phyloP scores from a whole-genome alignment of 2,113 vertebrate species.

The Acanthochromis polyacanthus region DNA sequence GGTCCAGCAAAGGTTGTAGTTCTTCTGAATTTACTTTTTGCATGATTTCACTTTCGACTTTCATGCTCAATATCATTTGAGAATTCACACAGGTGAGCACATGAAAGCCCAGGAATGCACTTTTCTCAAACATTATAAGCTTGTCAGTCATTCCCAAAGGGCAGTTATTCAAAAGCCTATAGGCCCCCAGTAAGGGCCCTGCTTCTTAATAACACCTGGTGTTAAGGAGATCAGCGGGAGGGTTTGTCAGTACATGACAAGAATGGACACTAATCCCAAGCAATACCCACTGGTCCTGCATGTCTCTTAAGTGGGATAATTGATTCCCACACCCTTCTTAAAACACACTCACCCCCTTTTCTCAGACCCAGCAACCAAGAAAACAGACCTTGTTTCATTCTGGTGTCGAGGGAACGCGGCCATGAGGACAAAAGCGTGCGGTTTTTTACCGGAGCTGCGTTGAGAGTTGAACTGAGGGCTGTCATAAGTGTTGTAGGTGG shows the following conservation, averaged over 20 bases:
- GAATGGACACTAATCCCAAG: slow-evolving; percentile 81
- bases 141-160: slow-evolving; percentile 76
- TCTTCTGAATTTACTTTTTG: slow-evolving; percentile 41
- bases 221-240: slow-evolving; percentile 79
- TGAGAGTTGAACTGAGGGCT: slow-evolving; percentile 54
- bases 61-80: slow-evolving; percentile 39
- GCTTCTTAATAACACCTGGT: slow-evolving; percentile 82
- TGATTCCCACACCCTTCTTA: slow-evolving; percentile 83
- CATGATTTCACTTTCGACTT: slow-evolving; percentile 50
- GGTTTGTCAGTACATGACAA: slow-evolving; percentile 83
- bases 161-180: slow-evolving; percentile 66
- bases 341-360: slow-evolving; percentile 58
- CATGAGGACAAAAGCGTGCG: slow-evolving; percentile 63
- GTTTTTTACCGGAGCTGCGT: slow-evolving; percentile 31
- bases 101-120: slow-evolving; percentile 72
- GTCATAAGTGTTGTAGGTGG: slow-evolving; percentile 73
- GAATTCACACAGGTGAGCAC: slow-evolving; percentile 69
- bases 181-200: slow-evolving; percentile 63
- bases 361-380: slow-evolving; percentile 60
- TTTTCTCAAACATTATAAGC: slow-evolving; percentile 67
- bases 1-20: background rate
- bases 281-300: slow-evolving; percentile 76
- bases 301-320: slow-evolving; percentile 78
- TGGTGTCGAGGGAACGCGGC: slow-evolving; percentile 55
- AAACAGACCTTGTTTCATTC: slow-evolving; percentile 69